Percentiles rank a stretch among this genome's conserved stretches.
Conservation (phyloP, 1,140 invertebrate genomes). For the Apis florea region DNA sequence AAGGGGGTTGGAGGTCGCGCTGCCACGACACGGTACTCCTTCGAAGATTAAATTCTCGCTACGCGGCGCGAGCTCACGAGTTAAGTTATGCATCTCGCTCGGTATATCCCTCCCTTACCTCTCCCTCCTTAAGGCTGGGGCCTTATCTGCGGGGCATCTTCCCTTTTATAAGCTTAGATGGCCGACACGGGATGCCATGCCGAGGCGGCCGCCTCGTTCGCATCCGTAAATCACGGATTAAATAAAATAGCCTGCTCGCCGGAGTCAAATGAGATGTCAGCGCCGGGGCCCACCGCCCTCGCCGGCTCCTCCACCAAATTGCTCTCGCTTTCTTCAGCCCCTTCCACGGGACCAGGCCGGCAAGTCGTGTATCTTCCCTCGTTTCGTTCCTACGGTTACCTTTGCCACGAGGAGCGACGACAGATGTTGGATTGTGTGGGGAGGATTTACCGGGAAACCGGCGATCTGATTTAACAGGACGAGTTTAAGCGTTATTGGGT, state of each 20-base stretch:
- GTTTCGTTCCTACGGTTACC: neutral
- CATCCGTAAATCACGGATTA: constrained; percentile 67
- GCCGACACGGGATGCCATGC: constrained; percentile 48
- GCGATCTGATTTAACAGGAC: constrained; percentile 44
- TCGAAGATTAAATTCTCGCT: constrained; percentile 66
- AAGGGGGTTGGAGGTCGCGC: neutral
- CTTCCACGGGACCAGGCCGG: neutral
- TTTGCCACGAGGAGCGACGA: constrained; percentile 15
- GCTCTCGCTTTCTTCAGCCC: constrained; percentile 48
- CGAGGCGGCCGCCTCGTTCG: constrained; percentile 52
- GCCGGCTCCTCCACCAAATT: constrained; percentile 48
- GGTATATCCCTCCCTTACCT: constrained; percentile 33
- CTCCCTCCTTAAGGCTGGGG: neutral
- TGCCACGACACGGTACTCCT: constrained; percentile 28
- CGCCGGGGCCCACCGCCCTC: constrained; percentile 60
- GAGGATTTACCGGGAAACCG: constrained; percentile 30
- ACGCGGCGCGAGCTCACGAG: constrained; percentile 51
- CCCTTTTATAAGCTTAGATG: constrained; percentile 55
- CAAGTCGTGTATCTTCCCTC: constrained; percentile 17
- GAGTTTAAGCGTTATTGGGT: neutral
- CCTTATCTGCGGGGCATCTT: constrained; percentile 65
- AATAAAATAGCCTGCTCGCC: constrained; percentile 64
- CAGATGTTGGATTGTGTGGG: constrained; percentile 23
- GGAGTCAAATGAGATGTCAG: constrained; percentile 68
- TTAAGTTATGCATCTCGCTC: constrained; percentile 69